Evolutionary conservation across 1,140 invertebrate species (phyloP), one percentile per base, ranked within the genome.

Genomic region (Luehdorfia chinensis): DNA sequence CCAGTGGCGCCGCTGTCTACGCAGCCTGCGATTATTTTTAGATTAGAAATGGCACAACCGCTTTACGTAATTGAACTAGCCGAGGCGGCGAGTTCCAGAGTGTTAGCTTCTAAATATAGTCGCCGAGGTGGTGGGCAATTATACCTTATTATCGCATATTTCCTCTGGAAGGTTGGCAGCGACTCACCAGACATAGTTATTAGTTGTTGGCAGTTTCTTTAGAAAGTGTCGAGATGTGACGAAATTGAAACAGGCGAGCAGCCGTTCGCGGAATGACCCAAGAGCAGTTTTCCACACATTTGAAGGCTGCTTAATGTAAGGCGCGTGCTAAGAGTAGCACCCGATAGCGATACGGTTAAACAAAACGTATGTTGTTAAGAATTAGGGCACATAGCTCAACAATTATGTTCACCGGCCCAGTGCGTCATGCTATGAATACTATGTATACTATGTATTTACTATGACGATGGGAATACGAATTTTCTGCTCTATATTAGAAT

Each of bases 21-120:
- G 69, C 62, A 77, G 76, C 76, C 83, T 80, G 67, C 78, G 79
- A 86, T 86, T 86, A 86, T 86, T 86, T 86, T 86, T 86, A 84
- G 83, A 86, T 86, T 86, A 86, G 83, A 84, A 86, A 86, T 86
- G 79, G 79, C 79, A 77, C 78, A 86, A 83, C 79, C 71, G 83
- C 79, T 84, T 84, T 86, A 86, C 78, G 83, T 86, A 86, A 84
- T 86, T 86, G 73, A 75, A 74, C 76, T 59, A 72, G 75, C 77
- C 76, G 72, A 73, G 77, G 64, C 66, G 62, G 75, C 73, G 55
- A 72, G 79, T 78, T 86, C 77, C 77, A 78, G 76, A 81, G 71
- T 58, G 59, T 66, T 70, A 62, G 77, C 71, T 60, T 74, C 83
- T 86, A 86, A 86, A 86, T 83, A 86, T 86, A 86, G 79, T 51